Evolutionary conservation across 2,888 invertebrate species (phyloP).

Genomic region (Brenthis ino): DNA sequence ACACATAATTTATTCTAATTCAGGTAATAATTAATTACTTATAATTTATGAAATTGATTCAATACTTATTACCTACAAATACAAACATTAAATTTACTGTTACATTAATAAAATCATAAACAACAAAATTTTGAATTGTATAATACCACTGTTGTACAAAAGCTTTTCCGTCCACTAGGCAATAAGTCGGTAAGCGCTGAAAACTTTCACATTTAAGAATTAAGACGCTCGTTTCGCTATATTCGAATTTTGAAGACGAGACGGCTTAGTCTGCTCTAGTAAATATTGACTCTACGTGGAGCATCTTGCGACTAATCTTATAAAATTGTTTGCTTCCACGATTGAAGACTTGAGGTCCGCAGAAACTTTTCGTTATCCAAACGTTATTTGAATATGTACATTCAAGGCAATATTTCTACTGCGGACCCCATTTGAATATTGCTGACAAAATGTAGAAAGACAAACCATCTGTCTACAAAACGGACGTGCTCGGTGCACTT

Average conservation of each 20-base stretch:
- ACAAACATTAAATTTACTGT: background rate
- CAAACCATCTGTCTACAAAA: constrained; percentile 14
- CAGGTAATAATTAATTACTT: background rate
- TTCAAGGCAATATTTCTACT: constrained; percentile 30
- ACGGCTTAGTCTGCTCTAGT: constrained; percentile 28
- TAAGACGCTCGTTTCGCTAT: constrained; percentile 20
- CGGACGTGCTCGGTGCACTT: constrained; percentile 19
- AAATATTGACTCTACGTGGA: constrained; percentile 35
- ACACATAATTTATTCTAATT: background rate
- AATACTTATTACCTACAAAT: background rate
- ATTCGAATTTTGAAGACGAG: constrained; percentile 30
- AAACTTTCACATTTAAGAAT: constrained; percentile 31
- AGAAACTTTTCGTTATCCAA: constrained; percentile 33
- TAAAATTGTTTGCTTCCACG: constrained; percentile 31
- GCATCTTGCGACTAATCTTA: constrained; percentile 35
- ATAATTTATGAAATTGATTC: background rate
- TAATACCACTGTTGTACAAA: constrained; percentile 35
- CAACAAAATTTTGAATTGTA: constrained; percentile 13
- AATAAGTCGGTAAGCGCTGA: constrained; percentile 35
- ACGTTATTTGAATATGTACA: constrained; percentile 31
- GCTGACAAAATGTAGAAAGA: constrained; percentile 29
- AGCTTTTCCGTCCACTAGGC: constrained; percentile 36
- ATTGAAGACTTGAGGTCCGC: constrained; percentile 31
- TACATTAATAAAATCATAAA: background rate
- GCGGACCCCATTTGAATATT: constrained; percentile 33